Evolutionary conservation across 2,113 vertebrate genomes (phyloP).

Genomic region (Hydrochoerus hydrochaeris): DNA sequence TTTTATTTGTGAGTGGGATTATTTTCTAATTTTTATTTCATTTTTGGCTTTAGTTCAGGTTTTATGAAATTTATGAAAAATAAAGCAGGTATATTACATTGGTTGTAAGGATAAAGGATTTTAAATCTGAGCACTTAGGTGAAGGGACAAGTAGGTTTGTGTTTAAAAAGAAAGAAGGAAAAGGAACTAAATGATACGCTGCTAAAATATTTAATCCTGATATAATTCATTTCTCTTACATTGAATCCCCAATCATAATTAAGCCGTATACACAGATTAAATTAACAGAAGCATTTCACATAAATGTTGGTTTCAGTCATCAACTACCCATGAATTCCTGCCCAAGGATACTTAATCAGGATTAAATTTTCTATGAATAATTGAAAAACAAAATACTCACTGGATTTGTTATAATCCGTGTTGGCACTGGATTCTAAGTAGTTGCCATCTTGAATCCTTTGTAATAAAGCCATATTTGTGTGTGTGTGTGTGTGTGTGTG

Average conservation of each 20-base stretch:
- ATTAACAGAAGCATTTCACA: conserved; percentile 92
- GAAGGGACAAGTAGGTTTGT: conserved; percentile 79
- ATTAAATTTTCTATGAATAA: conserved; percentile 93
- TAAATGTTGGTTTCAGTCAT: conserved; percentile 90
- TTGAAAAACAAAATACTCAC: conserved; percentile 92
- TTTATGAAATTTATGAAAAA: conserved; percentile 67
- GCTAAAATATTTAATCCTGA: conserved; percentile 89
- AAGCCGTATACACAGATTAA: conserved; percentile 91
- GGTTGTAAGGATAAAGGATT: conserved; percentile 71
- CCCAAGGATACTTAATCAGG: conserved; percentile 92
- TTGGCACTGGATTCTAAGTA: conserved; percentile 89
- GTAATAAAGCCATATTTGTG: conserved; percentile 86
- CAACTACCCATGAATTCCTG: conserved; percentile 90
- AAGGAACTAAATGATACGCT: conserved; percentile 82
- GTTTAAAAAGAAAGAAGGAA: conserved; percentile 79
- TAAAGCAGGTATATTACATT: conserved; percentile 69
- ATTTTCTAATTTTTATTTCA: conserved; percentile 57
- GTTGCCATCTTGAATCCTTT: conserved; percentile 88
- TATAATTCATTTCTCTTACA: conserved; percentile 89
- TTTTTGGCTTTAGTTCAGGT: conserved; percentile 73
- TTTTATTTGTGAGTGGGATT: conserved; percentile 65
- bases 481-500: conserved; percentile 43
- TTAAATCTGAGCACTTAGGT: conserved; percentile 77
- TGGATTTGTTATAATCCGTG: conserved; percentile 91
- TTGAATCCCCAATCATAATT: conserved; percentile 89